Base-by-base conservation (phyloP, 2,888 invertebrate genomes). In the Lissocephala sabroskyi region DNA sequence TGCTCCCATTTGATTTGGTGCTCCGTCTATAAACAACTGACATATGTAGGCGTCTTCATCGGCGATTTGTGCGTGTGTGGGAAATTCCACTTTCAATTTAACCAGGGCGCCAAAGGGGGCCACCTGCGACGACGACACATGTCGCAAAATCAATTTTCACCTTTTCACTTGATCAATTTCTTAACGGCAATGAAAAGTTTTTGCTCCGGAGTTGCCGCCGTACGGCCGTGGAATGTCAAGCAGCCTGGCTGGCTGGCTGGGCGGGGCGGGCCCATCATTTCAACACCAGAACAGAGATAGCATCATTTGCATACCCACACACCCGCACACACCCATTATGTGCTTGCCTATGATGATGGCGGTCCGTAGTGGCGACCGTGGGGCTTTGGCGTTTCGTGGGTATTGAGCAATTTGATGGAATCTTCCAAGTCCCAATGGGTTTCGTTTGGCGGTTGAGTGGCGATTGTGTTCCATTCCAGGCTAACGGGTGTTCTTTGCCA, bases 81-180 rank as follows among this genome's bases (percentile, higher is more conserved):
- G n/a, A n/a, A n/a, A n/a, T n/a, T n/a, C n/a, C n/a, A n/a, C n/a
- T n/a, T n/a, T n/a, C n/a, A n/a, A n/a, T n/a, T n/a, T n/a, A n/a
- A n/a, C n/a, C n/a, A n/a, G n/a, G n/a, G n/a, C n/a, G n/a, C n/a
- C n/a, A n/a, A n/a, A n/a, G n/a, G n/a, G n/a, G n/a, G 19, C 17
- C 32, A 18, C 7, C 16, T 1, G 49, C 56, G 54, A n/a, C n/a
- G n/a, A n/a, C n/a, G n/a, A 64, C 67, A 71, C 73, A 68, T 67
- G 71, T 65, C 61, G 63, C 66, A 70, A 68, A 75, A 75, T 77
- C 78, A 76, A 76, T 77, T 77, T 76, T 78, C 75, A 73, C 70
- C 70, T 75, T 77, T 70, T 64, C 78, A 62, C 73, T 67, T 78
- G 75, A 78, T 75, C 75, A 78, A 65, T 75, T 75, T 74, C 70